Evolutionary conservation across 2,113 vertebrate genomes (phyloP), one percentile per base, ranked within the genome.

Genomic region (Siphamia tubifer): DNA sequence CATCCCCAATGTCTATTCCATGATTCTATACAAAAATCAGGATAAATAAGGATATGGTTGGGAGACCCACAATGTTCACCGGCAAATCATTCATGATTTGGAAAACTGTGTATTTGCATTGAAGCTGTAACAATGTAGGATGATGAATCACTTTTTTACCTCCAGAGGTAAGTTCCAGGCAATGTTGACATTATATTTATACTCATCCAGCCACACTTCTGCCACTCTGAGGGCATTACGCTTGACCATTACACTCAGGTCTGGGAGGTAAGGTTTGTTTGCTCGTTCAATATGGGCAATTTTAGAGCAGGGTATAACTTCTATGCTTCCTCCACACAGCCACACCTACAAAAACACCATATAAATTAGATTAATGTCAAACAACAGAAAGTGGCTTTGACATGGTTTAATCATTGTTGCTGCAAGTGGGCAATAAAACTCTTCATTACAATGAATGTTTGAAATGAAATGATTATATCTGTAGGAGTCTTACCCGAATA

Each of bases 1-100:
- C 90, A 53, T 98, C 95, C 0, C 96, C 96, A 0, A 98, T 95
- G 77, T 98, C 96, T 52, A 98, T 94, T 9, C 95, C 95, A 20
- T 96, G 95, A 25, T 95, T 93, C 96, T 98, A 86, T 32, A 4
- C n/a, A n/a, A n/a, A n/a, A n/a, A n/a, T n/a, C n/a, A n/a, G 44
- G 53, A 55, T 47, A 39, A 31, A 16, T 7, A 3, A 30, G 1
- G 52, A 4, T 23, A 11, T 28, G 4, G 15, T 15, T 31, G 48
- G n/a, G 32, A 10, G 2, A 42, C 24, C 9, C 6, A 3, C 3
- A 28, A 8, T 24, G 3, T 30, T 5, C 5, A 2, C 9, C 8
- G n/a, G n/a, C n/a, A n/a, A n/a, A n/a, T n/a, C n/a, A n/a, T n/a
- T n/a, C n/a, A n/a, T n/a, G n/a, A n/a, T n/a, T n/a, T n/a, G n/a